A percentile compares a stretch with the other conserved stretches of the same genome.
Evolutionary conservation across 2,113 vertebrate genomes (phyloP).

Genomic region (Tor tambroides): DNA sequence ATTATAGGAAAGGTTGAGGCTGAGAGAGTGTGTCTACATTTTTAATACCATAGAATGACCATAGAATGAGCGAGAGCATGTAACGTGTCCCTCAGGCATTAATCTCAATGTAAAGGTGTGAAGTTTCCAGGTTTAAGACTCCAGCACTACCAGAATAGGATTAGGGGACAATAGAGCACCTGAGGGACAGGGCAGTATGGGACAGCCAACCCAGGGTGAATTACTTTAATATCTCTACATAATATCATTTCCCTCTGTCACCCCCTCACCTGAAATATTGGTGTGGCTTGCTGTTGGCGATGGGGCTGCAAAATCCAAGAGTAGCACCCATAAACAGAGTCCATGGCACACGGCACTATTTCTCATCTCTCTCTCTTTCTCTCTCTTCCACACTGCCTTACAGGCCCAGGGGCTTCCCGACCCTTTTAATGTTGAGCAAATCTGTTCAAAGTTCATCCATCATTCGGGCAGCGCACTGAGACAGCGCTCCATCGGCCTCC

Average conservation of each 20-base stretch:
- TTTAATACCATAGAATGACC: constrained; percentile 1
- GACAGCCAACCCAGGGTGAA: constrained; percentile 4
- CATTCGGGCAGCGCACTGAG: constrained; percentile 55
- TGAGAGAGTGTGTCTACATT: background rate
- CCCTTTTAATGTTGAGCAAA: constrained; percentile 71
- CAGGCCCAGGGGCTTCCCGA: constrained; percentile 58
- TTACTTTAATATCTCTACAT: constrained; percentile 44
- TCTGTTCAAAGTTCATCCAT: constrained; percentile 68
- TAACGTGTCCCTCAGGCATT: constrained; percentile 20
- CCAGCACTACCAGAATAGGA: constrained; percentile 12
- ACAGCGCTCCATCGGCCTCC: constrained; percentile 56
- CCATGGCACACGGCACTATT: constrained; percentile 8
- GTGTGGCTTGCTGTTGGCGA: constrained; percentile 16
- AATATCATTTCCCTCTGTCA: constrained; percentile 12
- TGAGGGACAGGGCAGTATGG: constrained; percentile 23
- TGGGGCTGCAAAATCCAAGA: constrained; percentile 25
- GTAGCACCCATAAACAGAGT: constrained; percentile 51
- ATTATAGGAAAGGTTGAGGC: background rate
- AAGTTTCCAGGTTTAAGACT: constrained; percentile 25
- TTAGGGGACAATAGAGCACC: constrained; percentile 12
- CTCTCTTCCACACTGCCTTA: constrained; percentile 47
- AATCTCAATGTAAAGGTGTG: constrained; percentile 43
- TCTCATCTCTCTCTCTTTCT: constrained; percentile 4
- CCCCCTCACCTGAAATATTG: constrained; percentile 38
- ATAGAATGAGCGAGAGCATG: background rate